Conservation (phyloP, 2,888 invertebrate species). For the Drosophila putrida region DNA sequence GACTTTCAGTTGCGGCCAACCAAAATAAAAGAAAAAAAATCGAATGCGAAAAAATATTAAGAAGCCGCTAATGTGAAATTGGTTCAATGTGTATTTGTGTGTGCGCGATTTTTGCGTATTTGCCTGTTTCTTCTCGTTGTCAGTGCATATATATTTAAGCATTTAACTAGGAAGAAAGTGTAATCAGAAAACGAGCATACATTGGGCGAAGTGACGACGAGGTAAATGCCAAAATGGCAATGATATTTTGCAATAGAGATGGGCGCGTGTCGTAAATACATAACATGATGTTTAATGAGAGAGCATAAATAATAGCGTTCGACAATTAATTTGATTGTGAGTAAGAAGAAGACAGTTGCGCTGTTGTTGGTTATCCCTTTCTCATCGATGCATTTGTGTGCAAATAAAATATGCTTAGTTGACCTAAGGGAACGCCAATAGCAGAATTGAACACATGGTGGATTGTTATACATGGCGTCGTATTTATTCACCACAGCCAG, state of each 20-base stretch:
- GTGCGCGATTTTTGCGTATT: conserved; percentile 22
- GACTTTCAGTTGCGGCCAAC: conserved; percentile 17
- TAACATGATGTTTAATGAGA: not conserved
- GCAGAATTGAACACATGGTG: too few species aligned
- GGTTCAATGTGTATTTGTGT: conserved; percentile 8
- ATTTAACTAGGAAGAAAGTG: conserved; percentile 12
- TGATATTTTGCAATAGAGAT: conserved; percentile 17
- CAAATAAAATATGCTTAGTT: not conserved
- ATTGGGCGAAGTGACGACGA: conserved; percentile 16
- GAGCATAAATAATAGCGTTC: not conserved
- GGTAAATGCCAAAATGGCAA: conserved; percentile 28
- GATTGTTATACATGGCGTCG: too few species aligned
- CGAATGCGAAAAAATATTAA: not conserved
- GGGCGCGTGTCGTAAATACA: conserved; percentile 20
- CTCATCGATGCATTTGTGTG: not conserved
- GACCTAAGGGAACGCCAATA: not conserved
- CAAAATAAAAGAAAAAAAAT: conserved; percentile 4
- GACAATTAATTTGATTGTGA: not conserved
- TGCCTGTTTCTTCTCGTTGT: conserved; percentile 40
- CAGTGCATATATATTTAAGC: conserved; percentile 30
- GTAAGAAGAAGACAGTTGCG: not conserved
- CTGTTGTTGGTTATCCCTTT: not conserved
- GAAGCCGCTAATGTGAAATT: conserved; percentile 27
- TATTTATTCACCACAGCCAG: too few species aligned
- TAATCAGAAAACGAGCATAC: not conserved